Base-by-base conservation (phyloP, 2,113 vertebrate genomes). In the Corynorhinus townsendii region DNA sequence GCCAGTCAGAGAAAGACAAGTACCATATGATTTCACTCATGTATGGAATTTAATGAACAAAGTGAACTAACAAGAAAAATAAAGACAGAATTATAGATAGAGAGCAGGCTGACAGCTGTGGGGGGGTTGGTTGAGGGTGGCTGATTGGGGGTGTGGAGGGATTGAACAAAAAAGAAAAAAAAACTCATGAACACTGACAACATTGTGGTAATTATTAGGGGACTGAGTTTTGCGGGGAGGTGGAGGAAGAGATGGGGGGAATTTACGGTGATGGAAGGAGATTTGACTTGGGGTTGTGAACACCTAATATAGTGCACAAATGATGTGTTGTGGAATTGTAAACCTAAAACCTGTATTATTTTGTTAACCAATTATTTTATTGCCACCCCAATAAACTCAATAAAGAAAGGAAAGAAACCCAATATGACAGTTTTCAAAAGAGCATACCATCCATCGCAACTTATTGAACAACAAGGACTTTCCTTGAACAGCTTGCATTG, bases 371-470 rank as follows among this genome's bases (percentile, higher is more conserved):
- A 15, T n/a, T n/a, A n/a, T n/a, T n/a, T n/a, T n/a, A n/a, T n/a
- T 68, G 64, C 33, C 64, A 68, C 33, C 15, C 64, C 15, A n/a
- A 19, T 19, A n/a, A n/a, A 68, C 5, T 68, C 64, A 68, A n/a
- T n/a, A 68, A n/a, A n/a, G 15, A 17, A 17, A 17, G 15, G 16
- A 8, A n/a, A n/a, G n/a, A n/a, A 68, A 90, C 89, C 72, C 83
- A 96, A 69, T 72, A 84, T 62, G 59, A 16, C 86, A 84, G 3
- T 94, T 94, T 96, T 94, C 64, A 81, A 95, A 96, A 81, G 91
- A 45, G 2, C 26, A 35, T n/a, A 45, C 87, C 66, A 56, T 80
- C 80, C 30, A 38, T 69, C 20, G 49, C 82, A 47, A 22, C 86
- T 84, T 72, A 56, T n/a, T 20, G 38, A 95, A 82, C 89, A 69